Conservation (phyloP, 2,888 invertebrate species). For the Netelia melanura region DNA sequence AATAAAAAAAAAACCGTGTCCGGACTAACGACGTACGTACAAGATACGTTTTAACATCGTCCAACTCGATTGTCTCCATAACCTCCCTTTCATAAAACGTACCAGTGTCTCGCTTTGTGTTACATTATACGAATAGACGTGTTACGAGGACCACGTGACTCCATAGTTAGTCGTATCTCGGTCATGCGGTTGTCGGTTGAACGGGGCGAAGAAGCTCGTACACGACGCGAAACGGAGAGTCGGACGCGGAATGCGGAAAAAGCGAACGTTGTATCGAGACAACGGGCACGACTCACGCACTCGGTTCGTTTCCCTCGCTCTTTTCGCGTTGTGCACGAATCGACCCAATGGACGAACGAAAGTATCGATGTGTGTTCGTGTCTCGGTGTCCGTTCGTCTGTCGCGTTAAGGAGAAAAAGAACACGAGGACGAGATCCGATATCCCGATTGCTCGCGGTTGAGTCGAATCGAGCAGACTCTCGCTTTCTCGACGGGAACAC, state of each 20-base stretch:
- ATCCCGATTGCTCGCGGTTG: constrained; percentile 47
- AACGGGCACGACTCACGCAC: constrained; percentile 28
- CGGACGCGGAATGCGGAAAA: constrained; percentile 63
- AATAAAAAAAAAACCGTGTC: constrained; percentile 13
- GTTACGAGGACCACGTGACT: constrained; percentile 15
- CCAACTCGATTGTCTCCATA: constrained; percentile 21
- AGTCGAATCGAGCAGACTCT: constrained; percentile 46
- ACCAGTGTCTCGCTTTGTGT: neutral
- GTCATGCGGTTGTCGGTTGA: constrained; percentile 51
- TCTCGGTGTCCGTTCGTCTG: neutral
- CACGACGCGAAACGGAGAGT: constrained; percentile 10
- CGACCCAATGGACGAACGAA: neutral
- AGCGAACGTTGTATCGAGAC: constrained; percentile 43
- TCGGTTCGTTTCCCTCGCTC: neutral
- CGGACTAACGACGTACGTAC: constrained; percentile 19
- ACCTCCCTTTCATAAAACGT: constrained; percentile 28
- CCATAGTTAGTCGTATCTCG: constrained; percentile 49
- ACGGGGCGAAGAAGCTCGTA: constrained; percentile 54
- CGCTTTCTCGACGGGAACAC: constrained; percentile 55
- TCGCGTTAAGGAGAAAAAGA: constrained; percentile 18
- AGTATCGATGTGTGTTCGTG: constrained; percentile 4
- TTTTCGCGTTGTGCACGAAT: neutral
- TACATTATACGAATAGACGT: neutral
- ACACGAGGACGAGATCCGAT: constrained; percentile 53
- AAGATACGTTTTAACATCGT: constrained; percentile 50